Evolutionary conservation across 2,113 vertebrate species (phyloP), one percentile per base, ranked within the genome.

Genomic region (Naja naja): DNA sequence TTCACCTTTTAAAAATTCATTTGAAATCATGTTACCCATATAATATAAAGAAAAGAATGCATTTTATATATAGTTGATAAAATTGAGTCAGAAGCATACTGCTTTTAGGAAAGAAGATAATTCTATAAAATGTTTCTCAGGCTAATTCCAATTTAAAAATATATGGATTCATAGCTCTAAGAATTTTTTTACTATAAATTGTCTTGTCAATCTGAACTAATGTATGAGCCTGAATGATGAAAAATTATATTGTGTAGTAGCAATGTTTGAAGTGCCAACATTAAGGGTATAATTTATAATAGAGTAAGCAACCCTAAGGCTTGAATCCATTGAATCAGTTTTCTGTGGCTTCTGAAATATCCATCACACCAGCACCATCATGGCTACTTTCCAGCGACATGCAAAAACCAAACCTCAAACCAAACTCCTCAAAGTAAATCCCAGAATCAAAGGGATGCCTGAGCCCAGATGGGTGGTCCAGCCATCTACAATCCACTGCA

Each of bases 1-100:
- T 74, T 91, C 52, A 23, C 20, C 10, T 14, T 90, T 85, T 22
- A 60, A 64, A 87, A 94, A 94, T 88, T 89, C 18, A 89, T 74
- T 69, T 52, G 90, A 58, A 60, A 87, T 92, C 25, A 81, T 95
- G 25, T 10, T 23, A n/a, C 16, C 12, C 11, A 69, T n/a, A 30
- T 30, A 55, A 60, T 88, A 1, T 43, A 27, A 20, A 58, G n/a
- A 3, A 90, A 93, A 91, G 27, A 49, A 20, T 85, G 69, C 39
- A 43, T 89, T 34, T 3, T 88, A 0, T 27, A 0, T 92, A 0
- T 92, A 49, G 58, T 92, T 94, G 93, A 55, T 93, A 92, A 93
- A 87, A 16, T 2, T 34, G 34, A n/a, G 39, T 25, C 45, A 89
- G 55, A 93, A 81, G 60, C 14, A 60, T 54, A 89, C 9, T 45